These are phyloP conservation scores for Cydia splendana DNA, from an alignment of 1,140 invertebrate species.

Conservation along the genomic window DNA sequence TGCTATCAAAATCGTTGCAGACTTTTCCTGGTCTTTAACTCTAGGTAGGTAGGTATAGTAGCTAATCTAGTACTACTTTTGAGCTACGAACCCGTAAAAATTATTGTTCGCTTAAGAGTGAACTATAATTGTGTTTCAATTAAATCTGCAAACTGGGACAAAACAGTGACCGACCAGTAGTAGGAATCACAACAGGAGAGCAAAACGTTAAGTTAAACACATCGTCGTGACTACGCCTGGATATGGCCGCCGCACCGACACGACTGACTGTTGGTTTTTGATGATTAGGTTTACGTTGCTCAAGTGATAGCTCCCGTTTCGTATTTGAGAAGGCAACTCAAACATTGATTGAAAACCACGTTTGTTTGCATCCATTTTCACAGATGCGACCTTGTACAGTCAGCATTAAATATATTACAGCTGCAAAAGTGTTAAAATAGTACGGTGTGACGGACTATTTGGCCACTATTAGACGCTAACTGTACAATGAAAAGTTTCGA, in stretches of 20 bases:
- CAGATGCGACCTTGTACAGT: neutral
- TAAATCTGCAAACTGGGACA: neutral
- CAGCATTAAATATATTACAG: too few species aligned
- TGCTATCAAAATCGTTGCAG: too few species aligned
- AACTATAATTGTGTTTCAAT: neutral
- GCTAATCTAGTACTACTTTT: too few species aligned
- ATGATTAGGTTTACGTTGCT: slow-evolving; percentile 57
- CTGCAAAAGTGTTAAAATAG: too few species aligned
- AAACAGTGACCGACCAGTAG: neutral
- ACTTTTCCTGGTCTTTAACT: too few species aligned
- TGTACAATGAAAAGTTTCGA: neutral
- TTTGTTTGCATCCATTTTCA: neutral
- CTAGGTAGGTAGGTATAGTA: too few species aligned
- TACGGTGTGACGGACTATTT: too few species aligned
- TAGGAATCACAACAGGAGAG: slow-evolving; percentile 5
- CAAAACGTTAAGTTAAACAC: slow-evolving; percentile 41
- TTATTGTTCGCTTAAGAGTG: too few species aligned
- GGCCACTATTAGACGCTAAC: too few species aligned
- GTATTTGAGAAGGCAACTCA: slow-evolving; percentile 44
- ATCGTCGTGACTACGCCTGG: slow-evolving; percentile 37
- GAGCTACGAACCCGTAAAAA: too few species aligned
- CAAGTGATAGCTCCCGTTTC: slow-evolving; percentile 43
- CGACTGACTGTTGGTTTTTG: slow-evolving; percentile 50
- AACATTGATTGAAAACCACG: slow-evolving; percentile 37
- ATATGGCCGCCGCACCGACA: slow-evolving; percentile 36